A percentile compares a stretch with the other conserved stretches of the same genome.
These are phyloP conservation scores for Notarius quadriscutis DNA, from an alignment of 2,113 vertebrate genomes.

Conservation along the genomic window DNA sequence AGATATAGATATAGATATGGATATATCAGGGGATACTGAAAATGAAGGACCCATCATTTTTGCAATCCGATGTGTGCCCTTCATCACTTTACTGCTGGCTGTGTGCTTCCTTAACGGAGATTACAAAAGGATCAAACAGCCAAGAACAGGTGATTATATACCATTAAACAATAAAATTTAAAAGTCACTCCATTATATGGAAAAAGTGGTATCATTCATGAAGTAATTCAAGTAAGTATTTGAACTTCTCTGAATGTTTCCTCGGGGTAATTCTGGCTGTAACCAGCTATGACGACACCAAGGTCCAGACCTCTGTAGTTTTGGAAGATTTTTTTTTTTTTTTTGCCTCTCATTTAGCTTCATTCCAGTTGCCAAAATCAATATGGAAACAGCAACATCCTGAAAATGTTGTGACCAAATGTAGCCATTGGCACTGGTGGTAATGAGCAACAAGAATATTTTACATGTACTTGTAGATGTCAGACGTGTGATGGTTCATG, in stretches of 20 bases:
- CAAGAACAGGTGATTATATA: not conserved
- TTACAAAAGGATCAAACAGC: not conserved
- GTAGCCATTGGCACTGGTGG: too few species aligned
- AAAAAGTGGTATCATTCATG: not conserved
- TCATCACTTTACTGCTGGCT: slow-evolving; percentile 23
- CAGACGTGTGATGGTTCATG: not conserved
- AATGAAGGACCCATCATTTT: not conserved
- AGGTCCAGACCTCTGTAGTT: not conserved
- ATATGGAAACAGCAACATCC: not conserved
- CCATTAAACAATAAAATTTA: not conserved
- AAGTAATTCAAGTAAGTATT: not conserved
- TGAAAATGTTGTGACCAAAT: not conserved
- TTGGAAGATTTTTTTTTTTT: not conserved
- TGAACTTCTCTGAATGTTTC: not conserved
- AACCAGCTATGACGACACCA: not conserved
- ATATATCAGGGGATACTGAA: not conserved
- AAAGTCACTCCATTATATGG: not conserved
- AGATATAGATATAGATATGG: too few species aligned
- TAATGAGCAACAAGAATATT: not conserved
- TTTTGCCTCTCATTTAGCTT: not conserved
- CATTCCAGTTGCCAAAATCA: too few species aligned
- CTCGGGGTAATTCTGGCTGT: not conserved
- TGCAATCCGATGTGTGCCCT: slow-evolving; percentile 2
- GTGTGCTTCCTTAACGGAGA: not conserved
- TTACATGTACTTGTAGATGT: not conserved